These are phyloP conservation scores for Heliocidaris tuberculata DNA, from an alignment of 35 echinoderm and acorn worm species.

Conservation along the genomic window DNA sequence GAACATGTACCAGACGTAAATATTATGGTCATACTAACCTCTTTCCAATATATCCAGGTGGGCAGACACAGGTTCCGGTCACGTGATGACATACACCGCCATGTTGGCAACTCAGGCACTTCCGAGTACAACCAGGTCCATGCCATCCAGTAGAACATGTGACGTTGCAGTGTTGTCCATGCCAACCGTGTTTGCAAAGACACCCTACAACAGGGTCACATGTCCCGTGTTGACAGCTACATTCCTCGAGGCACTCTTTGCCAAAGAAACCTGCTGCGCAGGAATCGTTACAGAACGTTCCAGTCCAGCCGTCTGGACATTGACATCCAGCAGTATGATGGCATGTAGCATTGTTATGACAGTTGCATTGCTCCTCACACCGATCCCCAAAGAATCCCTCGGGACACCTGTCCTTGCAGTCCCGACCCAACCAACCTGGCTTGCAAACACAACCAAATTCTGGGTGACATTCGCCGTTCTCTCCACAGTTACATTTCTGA, in stretches of 20 bases:
- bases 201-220: slow-evolving; percentile 66
- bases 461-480: slow-evolving; percentile 63
- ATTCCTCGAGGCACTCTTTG: slow-evolving; percentile 54
- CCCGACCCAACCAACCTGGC: slow-evolving; percentile 73
- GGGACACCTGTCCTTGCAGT: slow-evolving; percentile 66
- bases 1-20: background rate
- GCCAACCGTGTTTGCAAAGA: slow-evolving; percentile 76
- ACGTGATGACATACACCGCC: slow-evolving; percentile 60
- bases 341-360: slow-evolving; percentile 74
- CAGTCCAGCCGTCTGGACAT: slow-evolving; percentile 74
- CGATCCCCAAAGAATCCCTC: slow-evolving; percentile 64
- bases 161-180: slow-evolving; percentile 62
- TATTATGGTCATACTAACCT: slow-evolving; percentile 50
- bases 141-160: slow-evolving; percentile 59
- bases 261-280: slow-evolving; percentile 58
- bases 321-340: slow-evolving; percentile 60
- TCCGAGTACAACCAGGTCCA: slow-evolving; percentile 56
- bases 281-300: slow-evolving; percentile 51
- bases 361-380: slow-evolving; percentile 73
- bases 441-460: slow-evolving; percentile 70
- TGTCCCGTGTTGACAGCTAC: slow-evolving; percentile 62
- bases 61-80: slow-evolving; percentile 50
- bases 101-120: slow-evolving; percentile 63
- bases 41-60: slow-evolving; percentile 56
- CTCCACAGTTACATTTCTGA: slow-evolving; percentile 68